phyloP scores from a whole-genome alignment of 2,888 invertebrate genomes.

The Ectemnius continuus region DNA sequence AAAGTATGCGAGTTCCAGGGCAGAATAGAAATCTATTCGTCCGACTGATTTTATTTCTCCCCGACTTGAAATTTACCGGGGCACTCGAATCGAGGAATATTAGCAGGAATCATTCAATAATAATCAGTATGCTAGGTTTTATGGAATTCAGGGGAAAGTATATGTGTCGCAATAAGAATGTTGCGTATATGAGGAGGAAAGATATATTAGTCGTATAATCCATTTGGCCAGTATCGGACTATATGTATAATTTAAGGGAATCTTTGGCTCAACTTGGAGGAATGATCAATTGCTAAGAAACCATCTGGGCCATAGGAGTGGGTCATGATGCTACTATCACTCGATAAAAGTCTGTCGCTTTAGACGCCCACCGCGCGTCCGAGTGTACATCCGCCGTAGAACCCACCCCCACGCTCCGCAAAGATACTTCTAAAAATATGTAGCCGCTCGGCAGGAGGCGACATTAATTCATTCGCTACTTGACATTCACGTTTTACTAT shows the following conservation, averaged over 20 bases:
- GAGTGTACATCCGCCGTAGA: conserved; percentile 52
- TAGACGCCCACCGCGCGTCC: conserved; percentile 51
- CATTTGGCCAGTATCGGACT: not conserved
- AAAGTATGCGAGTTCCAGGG: no score
- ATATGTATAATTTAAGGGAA: not conserved
- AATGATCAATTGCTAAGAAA: conserved; percentile 33
- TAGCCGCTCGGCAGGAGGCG: conserved; percentile 37
- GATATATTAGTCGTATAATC: not conserved
- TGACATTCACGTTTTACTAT: conserved; percentile 19
- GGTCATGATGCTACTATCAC: conserved; percentile 47
- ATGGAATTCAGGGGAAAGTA: no score
- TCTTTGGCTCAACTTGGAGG: conserved; percentile 11
- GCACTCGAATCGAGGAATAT: no score
- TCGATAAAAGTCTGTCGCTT: conserved; percentile 51
- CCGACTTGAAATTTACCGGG: no score
- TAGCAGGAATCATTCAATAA: no score
- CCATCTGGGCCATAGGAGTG: conserved; percentile 38
- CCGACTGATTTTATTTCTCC: no score
- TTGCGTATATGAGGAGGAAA: no score
- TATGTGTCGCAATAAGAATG: no score
- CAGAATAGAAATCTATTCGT: no score
- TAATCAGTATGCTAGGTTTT: no score
- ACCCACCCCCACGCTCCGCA: conserved; percentile 53
- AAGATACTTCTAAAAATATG: conserved; percentile 60
- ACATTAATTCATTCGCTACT: conserved; percentile 15